These are phyloP conservation scores for Pongo pygmaeus DNA, from an alignment of 2,113 vertebrate genomes.

Conservation along the genomic window DNA sequence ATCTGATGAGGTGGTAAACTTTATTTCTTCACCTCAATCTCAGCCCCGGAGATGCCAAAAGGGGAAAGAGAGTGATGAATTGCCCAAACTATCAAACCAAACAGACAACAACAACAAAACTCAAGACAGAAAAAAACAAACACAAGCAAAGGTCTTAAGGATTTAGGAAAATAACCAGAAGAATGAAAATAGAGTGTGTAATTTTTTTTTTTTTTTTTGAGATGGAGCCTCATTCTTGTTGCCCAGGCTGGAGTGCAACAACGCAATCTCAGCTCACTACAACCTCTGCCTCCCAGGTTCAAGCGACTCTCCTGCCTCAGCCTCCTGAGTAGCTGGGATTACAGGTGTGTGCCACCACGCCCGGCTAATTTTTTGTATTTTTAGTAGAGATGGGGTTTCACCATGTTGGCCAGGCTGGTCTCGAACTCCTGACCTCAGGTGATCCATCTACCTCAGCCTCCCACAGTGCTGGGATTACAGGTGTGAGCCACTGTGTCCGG, in stretches of 20 bases:
- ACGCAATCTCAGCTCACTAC: not conserved
- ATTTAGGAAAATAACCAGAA: not conserved
- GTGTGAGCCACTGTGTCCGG: not conserved
- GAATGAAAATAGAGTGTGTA: not conserved
- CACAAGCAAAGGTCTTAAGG: not conserved
- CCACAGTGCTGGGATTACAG: not conserved
- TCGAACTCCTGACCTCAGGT: not conserved
- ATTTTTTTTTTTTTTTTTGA: not conserved
- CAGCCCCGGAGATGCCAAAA: not conserved
- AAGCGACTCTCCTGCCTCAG: not conserved
- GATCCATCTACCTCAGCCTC: not conserved
- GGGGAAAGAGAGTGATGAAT: not conserved
- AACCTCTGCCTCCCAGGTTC: not conserved
- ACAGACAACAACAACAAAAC: not conserved
- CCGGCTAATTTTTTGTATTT: not conserved
- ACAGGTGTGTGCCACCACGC: accelerated
- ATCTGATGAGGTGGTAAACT: not conserved
- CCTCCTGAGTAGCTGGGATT: not conserved
- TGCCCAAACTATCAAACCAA: not conserved
- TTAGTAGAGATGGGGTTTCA: not conserved
- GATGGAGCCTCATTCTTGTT: not conserved
- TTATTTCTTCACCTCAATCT: not conserved
- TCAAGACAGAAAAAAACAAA: not conserved
- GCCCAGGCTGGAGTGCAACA: not conserved
- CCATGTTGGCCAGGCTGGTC: not conserved